Evolutionary conservation across 2,797 vertebrate species (phyloP).

Genomic region (Takifugu ocellatus): DNA sequence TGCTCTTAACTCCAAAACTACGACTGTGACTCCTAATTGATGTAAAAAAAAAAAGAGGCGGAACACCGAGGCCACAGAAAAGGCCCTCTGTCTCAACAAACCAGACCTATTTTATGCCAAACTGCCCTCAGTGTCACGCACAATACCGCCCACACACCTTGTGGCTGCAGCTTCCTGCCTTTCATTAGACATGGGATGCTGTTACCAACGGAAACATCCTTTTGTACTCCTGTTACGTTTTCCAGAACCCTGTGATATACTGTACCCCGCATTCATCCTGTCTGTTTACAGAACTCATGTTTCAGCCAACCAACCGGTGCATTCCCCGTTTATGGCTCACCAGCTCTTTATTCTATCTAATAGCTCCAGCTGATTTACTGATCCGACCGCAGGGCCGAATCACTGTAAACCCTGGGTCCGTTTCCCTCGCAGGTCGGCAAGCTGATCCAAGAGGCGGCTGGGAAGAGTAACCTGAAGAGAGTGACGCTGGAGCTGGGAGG

Average conservation of each 20-base stretch:
- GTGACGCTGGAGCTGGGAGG: slow-evolving; percentile 98
- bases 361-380: slow-evolving; percentile 66
- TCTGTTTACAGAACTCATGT: slow-evolving; percentile 64
- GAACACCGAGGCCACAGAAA: too few species aligned
- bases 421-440: slow-evolving; percentile 88
- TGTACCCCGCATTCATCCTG: slow-evolving; percentile 65
- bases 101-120: slow-evolving; percentile 27
- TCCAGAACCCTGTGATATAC: slow-evolving; percentile 58
- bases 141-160: slow-evolving; percentile 63
- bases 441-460: slow-evolving; percentile 98
- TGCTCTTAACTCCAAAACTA: too few species aligned
- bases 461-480: slow-evolving; percentile 98
- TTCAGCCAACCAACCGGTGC: slow-evolving; percentile 48
- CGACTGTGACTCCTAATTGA: too few species aligned
- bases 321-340: slow-evolving; percentile 56
- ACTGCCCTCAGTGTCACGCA: slow-evolving; percentile 26
- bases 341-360: slow-evolving; percentile 69
- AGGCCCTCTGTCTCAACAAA: slow-evolving; percentile 25
- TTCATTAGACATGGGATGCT: slow-evolving; percentile 58
- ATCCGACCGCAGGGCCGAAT: slow-evolving; percentile 60
- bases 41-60: too few species aligned
- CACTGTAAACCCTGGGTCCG: slow-evolving; percentile 61
- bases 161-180: slow-evolving; percentile 64
- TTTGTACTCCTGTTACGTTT: slow-evolving; percentile 57
- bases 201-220: slow-evolving; percentile 54